Base-by-base conservation (phyloP, 2,113 vertebrate species). In the Pitta sordida region DNA sequence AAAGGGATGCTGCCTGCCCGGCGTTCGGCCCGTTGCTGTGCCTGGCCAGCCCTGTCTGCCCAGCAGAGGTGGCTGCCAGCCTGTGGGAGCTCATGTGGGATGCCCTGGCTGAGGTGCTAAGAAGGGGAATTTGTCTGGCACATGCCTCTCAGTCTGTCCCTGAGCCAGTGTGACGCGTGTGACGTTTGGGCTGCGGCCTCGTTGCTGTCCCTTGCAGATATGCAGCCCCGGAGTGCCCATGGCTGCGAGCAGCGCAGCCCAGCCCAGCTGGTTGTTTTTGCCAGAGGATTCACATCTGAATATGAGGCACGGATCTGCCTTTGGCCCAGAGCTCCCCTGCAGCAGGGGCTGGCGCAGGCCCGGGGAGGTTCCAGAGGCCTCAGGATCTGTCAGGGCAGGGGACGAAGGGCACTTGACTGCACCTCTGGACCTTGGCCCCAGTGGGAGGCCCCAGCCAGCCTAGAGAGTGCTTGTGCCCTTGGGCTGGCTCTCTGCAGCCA, bases 61-160 rank as follows among this genome's bases (percentile, higher is more conserved):
- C 55, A 8, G 63, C 4, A 0, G 73, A 76, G 63, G 88, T 59
- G 86, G 75, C 79, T 76, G 86, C 56, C 86, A 88, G 93, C 91
- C 86, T 14, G 1, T 29, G 83, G 86, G 71, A 85, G 41, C 63
- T 86, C 3, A 2, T 32, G 85, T 49, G 36, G 80, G 83, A 53
- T 80, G 86, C 76, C 81, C 86, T 96, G 91, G 90, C 76, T n/a
- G 48, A 65, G 76, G 79, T 0, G 3, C 76, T 94, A 41, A 60
- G 83, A 62, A 37, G 23, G 80, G 83, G 91, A 91, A 86, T 91
- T 88, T 83, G 83, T 32, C 91, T 91, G 90, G 86, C 63, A 32
- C 91, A 39, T 15, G 76, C 59, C 67, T 71, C 39, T 19, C 3
- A 63, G 43, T 46, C 80, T 67, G 63, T 58, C 26, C 46, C 59